A percentile compares a stretch with the other conserved stretches of the same genome.
Evolutionary conservation across 2,113 vertebrate genomes (phyloP).

Genomic region (Chinchilla lanigera): DNA sequence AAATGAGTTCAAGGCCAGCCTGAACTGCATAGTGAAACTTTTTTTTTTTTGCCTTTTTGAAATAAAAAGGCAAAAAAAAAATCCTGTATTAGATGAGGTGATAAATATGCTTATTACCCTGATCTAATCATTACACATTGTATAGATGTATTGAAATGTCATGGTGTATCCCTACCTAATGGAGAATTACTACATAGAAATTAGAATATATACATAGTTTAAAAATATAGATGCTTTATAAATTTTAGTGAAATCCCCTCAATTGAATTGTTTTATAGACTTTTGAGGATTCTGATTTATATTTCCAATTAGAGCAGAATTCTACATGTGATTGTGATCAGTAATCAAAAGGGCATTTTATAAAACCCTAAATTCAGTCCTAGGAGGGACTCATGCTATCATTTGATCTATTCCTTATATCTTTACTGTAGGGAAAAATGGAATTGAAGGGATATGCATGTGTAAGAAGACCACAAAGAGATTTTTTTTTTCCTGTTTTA

Average conservation of each 20-base stretch:
- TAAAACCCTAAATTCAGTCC: not conserved
- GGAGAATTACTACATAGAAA: not conserved
- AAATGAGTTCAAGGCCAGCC: not conserved
- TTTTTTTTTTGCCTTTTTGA: not conserved
- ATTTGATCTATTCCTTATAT: not conserved
- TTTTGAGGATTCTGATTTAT: not conserved
- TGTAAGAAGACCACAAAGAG: not conserved
- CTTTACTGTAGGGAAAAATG: not conserved
- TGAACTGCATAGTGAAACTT: not conserved
- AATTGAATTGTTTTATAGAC: not conserved
- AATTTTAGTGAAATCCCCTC: not conserved
- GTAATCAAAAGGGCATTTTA: not conserved
- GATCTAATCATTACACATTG: not conserved
- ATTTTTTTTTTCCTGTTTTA: not conserved
- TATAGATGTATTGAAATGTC: not conserved
- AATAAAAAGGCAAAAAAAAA: not conserved
- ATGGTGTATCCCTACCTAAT: not conserved
- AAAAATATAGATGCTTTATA: not conserved
- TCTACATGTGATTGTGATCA: not conserved
- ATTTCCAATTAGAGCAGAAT: not conserved
- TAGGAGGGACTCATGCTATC: not conserved
- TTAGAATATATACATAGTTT: not conserved
- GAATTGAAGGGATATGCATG: not conserved
- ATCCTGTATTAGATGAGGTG: not conserved
- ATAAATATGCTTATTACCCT: not conserved